Conservation (phyloP, 2,888 invertebrate species). For the Dromius quadrimaculatus region DNA sequence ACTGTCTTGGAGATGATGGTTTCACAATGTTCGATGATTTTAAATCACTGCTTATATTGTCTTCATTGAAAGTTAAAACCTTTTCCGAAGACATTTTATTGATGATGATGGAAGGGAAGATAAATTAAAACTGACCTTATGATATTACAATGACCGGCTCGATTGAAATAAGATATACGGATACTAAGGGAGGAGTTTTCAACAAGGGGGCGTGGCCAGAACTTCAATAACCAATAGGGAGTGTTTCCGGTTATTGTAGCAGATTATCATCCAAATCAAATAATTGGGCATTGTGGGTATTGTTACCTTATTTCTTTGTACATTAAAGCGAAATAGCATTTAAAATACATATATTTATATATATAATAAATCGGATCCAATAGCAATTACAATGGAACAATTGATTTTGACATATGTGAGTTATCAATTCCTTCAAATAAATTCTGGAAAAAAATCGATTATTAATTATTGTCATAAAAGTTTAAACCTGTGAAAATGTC, state of each 20-base stretch:
- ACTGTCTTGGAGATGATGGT: slow-evolving; percentile 84
- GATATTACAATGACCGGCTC: slow-evolving; percentile 21
- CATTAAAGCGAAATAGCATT: no score
- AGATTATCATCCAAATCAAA: slow-evolving; percentile 12
- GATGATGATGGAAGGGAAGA: slow-evolving; percentile 11
- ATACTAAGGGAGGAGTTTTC: slow-evolving; percentile 34
- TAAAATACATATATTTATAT: no score
- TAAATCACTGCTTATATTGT: slow-evolving; percentile 10
- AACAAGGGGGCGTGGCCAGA: slow-evolving; percentile 28
- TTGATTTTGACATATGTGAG: no score
- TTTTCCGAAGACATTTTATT: slow-evolving; percentile 42
- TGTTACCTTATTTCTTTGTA: no score
- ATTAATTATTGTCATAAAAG: no score
- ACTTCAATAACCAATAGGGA: slow-evolving; percentile 36
- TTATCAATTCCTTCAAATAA: no score
- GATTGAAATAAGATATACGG: slow-evolving; percentile 1
- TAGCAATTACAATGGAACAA: no score
- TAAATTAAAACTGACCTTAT: slow-evolving; percentile 40
- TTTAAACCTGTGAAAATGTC: no score
- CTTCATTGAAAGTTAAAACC: slow-evolving; percentile 13
- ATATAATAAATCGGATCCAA: no score
- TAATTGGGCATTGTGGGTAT: slow-evolving; percentile 22
- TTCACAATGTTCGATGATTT: slow-evolving; percentile 53
- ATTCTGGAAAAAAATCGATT: no score
- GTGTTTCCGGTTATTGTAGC: slow-evolving; percentile 17